Conservation (phyloP, 2,797 vertebrate species). For the Scleropages formosus region DNA sequence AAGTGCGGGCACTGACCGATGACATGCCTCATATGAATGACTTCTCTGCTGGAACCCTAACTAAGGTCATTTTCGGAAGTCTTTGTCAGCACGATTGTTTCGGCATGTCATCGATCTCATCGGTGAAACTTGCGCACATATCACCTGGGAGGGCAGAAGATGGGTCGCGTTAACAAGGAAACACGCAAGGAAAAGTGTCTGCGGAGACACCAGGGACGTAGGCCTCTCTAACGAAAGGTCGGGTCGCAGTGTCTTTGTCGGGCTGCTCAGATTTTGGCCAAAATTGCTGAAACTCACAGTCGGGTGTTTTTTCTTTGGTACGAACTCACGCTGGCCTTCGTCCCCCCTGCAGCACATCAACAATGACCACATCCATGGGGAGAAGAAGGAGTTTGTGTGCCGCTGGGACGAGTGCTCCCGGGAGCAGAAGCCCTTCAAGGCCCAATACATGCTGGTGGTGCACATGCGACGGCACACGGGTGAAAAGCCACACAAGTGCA, state of each 20-base stretch:
- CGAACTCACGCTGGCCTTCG: not conserved
- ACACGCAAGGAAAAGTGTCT: conserved; percentile 12
- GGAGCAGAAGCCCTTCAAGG: conserved; percentile 98
- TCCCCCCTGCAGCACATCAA: conserved; percentile 85
- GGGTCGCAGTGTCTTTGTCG: not conserved
- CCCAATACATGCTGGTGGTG: conserved; percentile 98
- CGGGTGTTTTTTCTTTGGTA: not conserved
- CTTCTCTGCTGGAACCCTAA: conserved; percentile 44
- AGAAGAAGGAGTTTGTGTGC: conserved; percentile 98
- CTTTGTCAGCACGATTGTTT: conserved; percentile 31
- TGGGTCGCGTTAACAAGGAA: conserved; percentile 22
- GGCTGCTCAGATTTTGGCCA: not conserved
- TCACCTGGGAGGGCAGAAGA: not conserved
- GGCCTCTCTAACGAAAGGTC: not conserved
- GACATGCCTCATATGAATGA: conserved; percentile 27
- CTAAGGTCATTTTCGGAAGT: conserved; percentile 36
- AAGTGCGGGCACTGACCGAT: conserved; percentile 55
- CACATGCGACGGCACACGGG: conserved; percentile 97
- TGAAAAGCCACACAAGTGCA: conserved; percentile 98
- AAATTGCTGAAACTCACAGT: not conserved
- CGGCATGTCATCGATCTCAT: not conserved
- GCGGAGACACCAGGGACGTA: not conserved
- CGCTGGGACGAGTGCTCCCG: conserved; percentile 94
- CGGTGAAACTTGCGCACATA: not conserved
- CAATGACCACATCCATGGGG: conserved; percentile 97